Conservation (phyloP, 1,140 invertebrate genomes). For the Heliconius hewitsoni region DNA sequence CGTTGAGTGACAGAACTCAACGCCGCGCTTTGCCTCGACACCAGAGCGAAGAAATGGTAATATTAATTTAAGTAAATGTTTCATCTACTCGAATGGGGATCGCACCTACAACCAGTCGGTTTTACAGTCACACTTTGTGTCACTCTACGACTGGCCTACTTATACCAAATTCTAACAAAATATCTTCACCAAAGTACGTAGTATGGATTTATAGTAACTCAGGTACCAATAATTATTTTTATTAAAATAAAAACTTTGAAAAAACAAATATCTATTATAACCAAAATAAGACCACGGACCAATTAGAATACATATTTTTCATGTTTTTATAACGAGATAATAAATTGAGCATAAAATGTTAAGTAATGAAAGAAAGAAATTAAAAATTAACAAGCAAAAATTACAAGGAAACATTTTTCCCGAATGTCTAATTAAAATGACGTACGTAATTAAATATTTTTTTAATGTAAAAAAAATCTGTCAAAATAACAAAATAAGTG, state of each 20-base stretch:
- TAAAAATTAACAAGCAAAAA: neutral
- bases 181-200: too few species aligned
- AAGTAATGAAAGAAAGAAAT: neutral
- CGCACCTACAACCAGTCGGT: too few species aligned
- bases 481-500: neutral
- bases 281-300: neutral
- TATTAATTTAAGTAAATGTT: too few species aligned
- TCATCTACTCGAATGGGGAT: too few species aligned
- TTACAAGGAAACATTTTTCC: conserved; percentile 2
- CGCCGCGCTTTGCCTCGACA: too few species aligned
- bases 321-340: conserved; percentile 12
- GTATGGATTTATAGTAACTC: too few species aligned
- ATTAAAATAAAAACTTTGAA: neutral
- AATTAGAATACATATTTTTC: neutral
- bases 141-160: neutral
- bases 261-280: neutral
- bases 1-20: too few species aligned
- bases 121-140: too few species aligned
- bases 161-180: neutral
- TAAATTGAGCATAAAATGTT: conserved; percentile 5
- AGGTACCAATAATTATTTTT: too few species aligned
- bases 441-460: conserved; percentile 1
- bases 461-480: neutral
- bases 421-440: neutral
- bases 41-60: too few species aligned